Conservation (phyloP, 2,113 vertebrate genomes). For the Trematocara variabile region DNA sequence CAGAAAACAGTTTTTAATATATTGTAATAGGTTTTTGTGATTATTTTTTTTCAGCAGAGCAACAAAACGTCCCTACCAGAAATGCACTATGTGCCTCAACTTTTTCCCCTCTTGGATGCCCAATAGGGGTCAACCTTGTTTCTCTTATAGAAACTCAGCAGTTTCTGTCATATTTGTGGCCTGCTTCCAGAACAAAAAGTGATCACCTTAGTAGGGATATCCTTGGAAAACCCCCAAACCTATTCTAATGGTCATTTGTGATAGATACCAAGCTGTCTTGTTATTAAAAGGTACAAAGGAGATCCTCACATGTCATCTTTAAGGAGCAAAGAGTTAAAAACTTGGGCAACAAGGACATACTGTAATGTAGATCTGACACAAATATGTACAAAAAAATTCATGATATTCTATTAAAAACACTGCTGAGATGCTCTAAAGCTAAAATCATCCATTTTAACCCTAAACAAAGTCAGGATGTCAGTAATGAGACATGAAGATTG, state of each 20-base stretch:
- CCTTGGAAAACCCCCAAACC: fast-evolving
- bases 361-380: not conserved
- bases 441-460: not conserved
- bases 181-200: not conserved
- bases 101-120: not conserved
- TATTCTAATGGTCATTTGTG: not conserved
- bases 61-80: fast-evolving
- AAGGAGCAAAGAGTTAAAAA: not conserved
- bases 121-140: not conserved
- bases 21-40: not conserved
- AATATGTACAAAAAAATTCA: not conserved
- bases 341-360: not conserved
- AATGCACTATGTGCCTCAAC: not conserved
- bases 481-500: not conserved
- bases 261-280: not conserved
- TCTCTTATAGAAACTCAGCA: not conserved
- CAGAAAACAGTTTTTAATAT: not conserved
- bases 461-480: not conserved
- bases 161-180: not conserved
- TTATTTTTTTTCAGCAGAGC: not conserved
- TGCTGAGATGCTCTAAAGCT: not conserved
- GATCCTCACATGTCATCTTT: not conserved
- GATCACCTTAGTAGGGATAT: not conserved
- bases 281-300: not conserved
- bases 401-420: not conserved